phyloP scores from a whole-genome alignment of 2,797 vertebrate species.

The Poecile montanus region DNA sequence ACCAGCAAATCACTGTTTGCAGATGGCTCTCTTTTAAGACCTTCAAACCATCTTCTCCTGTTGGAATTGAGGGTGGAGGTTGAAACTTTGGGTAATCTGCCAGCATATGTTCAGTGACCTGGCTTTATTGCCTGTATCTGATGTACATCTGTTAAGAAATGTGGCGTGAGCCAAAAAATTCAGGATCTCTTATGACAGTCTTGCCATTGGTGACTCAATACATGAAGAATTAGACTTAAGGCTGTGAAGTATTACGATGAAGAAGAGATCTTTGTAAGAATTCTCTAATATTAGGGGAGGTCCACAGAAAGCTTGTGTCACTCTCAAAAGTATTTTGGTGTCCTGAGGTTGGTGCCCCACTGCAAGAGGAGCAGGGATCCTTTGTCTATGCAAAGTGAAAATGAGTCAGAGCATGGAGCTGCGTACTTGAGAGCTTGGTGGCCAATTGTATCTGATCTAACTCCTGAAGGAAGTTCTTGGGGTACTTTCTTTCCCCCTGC shows the following conservation, averaged over 20 bases:
- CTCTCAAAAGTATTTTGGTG: background rate
- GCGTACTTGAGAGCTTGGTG: fast-evolving
- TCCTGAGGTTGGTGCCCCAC: background rate
- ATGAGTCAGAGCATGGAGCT: background rate
- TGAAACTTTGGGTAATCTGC: background rate
- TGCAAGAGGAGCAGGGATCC: background rate
- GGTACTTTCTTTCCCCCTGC: background rate
- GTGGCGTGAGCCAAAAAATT: background rate
- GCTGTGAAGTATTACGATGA: background rate
- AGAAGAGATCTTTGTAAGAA: background rate
- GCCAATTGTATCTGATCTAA: background rate
- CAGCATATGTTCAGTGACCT: background rate
- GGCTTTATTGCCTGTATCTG: background rate
- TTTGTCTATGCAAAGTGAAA: background rate
- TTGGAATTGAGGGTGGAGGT: background rate
- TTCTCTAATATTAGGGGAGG: background rate
- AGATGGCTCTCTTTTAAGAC: background rate
- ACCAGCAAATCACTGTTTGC: background rate
- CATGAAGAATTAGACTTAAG: background rate
- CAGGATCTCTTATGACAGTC: background rate
- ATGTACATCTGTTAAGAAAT: background rate
- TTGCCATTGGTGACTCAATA: background rate
- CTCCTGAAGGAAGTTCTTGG: background rate
- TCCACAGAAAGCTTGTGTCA: background rate
- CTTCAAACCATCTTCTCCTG: background rate